phyloP scores from a whole-genome alignment of 2,113 vertebrate species.

The Rattus rattus region DNA sequence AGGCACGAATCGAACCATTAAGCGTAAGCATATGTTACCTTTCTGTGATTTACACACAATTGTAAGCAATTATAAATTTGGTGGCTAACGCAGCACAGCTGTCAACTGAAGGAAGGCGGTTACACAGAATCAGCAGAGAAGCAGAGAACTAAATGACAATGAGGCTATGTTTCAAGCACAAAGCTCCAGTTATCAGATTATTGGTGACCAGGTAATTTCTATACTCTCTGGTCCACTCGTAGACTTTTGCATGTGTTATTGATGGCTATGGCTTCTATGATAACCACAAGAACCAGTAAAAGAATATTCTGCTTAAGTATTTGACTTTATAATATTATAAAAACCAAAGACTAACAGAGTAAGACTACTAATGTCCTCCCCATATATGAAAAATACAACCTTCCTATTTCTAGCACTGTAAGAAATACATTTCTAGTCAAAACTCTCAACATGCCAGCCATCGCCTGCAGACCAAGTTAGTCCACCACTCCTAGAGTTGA shows the following conservation, averaged over 20 bases:
- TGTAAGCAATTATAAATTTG: slow-evolving; percentile 16
- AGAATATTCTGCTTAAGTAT: slow-evolving; percentile 7
- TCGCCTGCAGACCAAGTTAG: not conserved
- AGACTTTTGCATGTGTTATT: not conserved
- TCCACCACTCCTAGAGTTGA: not conserved
- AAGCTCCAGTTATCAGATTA: slow-evolving; percentile 2
- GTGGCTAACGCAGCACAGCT: not conserved
- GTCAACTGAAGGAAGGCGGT: not conserved
- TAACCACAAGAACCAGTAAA: slow-evolving; percentile 1
- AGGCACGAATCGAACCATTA: not conserved
- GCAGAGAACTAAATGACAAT: not conserved
- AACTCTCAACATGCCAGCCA: not conserved
- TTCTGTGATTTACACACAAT: not conserved
- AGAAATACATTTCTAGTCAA: not conserved
- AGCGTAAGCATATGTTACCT: not conserved
- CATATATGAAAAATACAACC: not conserved
- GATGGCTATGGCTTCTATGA: not conserved
- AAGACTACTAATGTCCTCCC: not conserved
- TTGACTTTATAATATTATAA: not conserved
- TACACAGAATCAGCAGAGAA: not conserved
- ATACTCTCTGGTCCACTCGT: not conserved
- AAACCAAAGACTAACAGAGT: not conserved
- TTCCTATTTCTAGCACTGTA: not conserved
- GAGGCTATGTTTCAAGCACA: not conserved
- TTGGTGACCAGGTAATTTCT: not conserved